phyloP scores from a whole-genome alignment of 2,888 invertebrate genomes.

The Parasteatoda lunata region DNA sequence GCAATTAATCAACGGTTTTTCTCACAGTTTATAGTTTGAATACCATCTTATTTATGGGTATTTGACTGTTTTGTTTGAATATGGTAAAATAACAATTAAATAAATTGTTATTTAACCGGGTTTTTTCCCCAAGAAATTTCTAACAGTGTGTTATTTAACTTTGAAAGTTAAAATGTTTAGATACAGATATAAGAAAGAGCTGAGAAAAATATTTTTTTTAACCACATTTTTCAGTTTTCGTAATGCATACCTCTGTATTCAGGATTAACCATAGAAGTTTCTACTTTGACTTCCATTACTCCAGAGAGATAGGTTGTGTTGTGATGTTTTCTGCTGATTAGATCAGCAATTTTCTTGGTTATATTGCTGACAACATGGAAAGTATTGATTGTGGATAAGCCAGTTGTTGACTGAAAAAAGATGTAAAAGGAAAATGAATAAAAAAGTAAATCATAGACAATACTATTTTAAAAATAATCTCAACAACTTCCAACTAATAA shows the following conservation, averaged over 20 bases:
- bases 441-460: too few species aligned
- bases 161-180: not conserved
- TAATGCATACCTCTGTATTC: constrained; percentile 74
- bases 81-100: too few species aligned
- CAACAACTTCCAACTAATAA: too few species aligned
- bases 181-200: not conserved
- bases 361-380: constrained; percentile 71
- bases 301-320: constrained; percentile 80
- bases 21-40: too few species aligned
- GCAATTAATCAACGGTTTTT: too few species aligned
- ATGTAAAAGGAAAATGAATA: not conserved
- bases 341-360: constrained; percentile 79
- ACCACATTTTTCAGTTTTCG: not conserved
- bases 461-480: too few species aligned
- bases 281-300: constrained; percentile 85
- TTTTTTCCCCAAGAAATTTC: too few species aligned
- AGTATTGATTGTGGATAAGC: constrained; percentile 58
- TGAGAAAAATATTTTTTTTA: not conserved
- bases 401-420: constrained; percentile 72
- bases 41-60: too few species aligned
- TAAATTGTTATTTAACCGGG: too few species aligned
- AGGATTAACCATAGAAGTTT: constrained; percentile 80
- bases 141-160: too few species aligned
- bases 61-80: too few species aligned
- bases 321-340: constrained; percentile 80